These are phyloP conservation scores for Micronisus gabar DNA, from an alignment of 2,113 vertebrate species.

Conservation along the genomic window DNA sequence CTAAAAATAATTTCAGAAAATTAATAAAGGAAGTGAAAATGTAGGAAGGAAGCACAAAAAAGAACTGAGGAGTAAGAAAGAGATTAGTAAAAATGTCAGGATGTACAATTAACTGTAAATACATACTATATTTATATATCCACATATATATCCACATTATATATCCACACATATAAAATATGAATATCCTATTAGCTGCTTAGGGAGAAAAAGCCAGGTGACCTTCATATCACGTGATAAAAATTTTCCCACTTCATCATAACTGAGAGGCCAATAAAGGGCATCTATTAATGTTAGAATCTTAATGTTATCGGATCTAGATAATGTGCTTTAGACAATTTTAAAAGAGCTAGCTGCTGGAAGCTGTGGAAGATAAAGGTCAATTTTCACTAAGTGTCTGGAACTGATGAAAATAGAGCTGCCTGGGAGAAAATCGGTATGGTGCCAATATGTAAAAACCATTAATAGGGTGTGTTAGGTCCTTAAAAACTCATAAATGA, in stretches of 20 bases:
- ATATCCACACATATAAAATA: neutral
- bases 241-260: neutral
- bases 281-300: neutral
- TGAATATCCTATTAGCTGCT: neutral
- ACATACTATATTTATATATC: neutral
- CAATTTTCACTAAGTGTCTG: conserved; percentile 9
- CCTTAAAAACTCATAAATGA: neutral
- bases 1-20: neutral
- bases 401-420: neutral
- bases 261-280: neutral
- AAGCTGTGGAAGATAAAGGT: conserved; percentile 30
- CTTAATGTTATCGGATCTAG: neutral
- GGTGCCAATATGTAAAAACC: neutral
- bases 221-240: fast-evolving
- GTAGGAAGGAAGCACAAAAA: neutral
- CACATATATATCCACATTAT: neutral
- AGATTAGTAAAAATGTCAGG: neutral
- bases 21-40: neutral
- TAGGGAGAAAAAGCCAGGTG: neutral
- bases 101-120: neutral
- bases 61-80: neutral
- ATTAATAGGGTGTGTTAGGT: neutral
- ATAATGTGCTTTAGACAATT: neutral
- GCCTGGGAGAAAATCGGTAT: neutral
- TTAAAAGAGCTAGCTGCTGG: neutral